Conservation (phyloP, 2,113 vertebrate genomes). For the Progne subis region DNA sequence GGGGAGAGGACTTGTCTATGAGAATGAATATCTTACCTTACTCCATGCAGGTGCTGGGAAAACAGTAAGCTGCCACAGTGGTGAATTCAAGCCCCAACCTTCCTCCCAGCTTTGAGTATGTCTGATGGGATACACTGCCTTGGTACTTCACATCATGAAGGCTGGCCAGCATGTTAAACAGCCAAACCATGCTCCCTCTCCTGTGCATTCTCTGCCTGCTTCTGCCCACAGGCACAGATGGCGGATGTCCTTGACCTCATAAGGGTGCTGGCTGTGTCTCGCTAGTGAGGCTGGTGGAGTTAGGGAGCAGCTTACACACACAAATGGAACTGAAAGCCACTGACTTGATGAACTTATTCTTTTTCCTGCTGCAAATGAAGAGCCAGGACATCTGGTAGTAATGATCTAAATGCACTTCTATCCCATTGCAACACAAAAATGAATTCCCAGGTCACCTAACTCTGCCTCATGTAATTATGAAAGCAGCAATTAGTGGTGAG, state of each 20-base stretch:
- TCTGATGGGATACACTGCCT: not conserved
- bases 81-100: not conserved
- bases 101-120: not conserved
- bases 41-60: not conserved
- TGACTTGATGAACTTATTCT: not conserved
- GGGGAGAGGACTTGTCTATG: not conserved
- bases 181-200: slow-evolving; percentile 1
- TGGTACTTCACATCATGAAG: not conserved
- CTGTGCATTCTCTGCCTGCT: slow-evolving; percentile 8
- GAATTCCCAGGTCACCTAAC: slow-evolving; percentile 39
- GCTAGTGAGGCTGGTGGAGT: not conserved
- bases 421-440: not conserved
- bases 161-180: slow-evolving; percentile 21
- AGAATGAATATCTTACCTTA: slow-evolving; percentile 20
- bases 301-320: not conserved
- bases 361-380: slow-evolving; percentile 16
- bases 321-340: slow-evolving; percentile 15
- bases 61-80: not conserved
- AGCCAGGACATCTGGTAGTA: slow-evolving; percentile 26
- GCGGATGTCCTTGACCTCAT: slow-evolving; percentile 24
- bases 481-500: slow-evolving; percentile 1
- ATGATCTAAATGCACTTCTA: slow-evolving; percentile 47
- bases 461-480: slow-evolving; percentile 7
- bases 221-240: slow-evolving; percentile 16
- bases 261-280: not conserved